Conservation (phyloP, 2,797 vertebrate species). For the Muraenolepis orangiensis region DNA sequence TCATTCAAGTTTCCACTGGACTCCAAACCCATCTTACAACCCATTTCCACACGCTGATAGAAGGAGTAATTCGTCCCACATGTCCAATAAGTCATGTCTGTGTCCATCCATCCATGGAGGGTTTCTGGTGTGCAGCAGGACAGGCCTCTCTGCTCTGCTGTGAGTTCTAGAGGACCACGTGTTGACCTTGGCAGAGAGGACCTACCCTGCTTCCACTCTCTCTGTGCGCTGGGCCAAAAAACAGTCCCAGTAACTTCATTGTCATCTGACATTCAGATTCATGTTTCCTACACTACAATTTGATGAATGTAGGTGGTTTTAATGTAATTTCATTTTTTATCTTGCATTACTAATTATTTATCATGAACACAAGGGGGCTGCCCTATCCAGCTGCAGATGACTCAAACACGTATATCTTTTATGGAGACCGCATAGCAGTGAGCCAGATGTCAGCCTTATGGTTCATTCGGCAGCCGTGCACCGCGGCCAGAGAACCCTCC, state of each 20-base stretch:
- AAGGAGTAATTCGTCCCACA: slow-evolving; percentile 50
- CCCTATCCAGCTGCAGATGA: not conserved
- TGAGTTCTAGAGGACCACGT: slow-evolving; percentile 3
- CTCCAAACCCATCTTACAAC: slow-evolving; percentile 15
- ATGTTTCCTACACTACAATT: no score
- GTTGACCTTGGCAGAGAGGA: not conserved
- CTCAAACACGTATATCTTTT: no score
- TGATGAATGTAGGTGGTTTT: no score
- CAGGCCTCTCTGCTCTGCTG: slow-evolving; percentile 11
- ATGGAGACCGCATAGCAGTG: not conserved
- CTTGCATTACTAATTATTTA: not conserved
- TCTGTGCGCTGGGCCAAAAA: not conserved
- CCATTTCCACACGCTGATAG: slow-evolving; percentile 36
- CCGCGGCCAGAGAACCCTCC: not conserved
- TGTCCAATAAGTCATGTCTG: slow-evolving; percentile 53
- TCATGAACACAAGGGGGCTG: not conserved
- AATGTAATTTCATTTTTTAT: no score
- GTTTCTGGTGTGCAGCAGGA: slow-evolving; percentile 12
- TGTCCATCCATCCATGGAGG: slow-evolving; percentile 36
- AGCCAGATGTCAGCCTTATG: not conserved
- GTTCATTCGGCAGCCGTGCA: not conserved
- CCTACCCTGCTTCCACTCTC: not conserved
- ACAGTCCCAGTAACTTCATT: not conserved
- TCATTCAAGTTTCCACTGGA: slow-evolving; percentile 7
- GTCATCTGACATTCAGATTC: no score